Base-by-base conservation (phyloP, 2,888 invertebrate species). In the Bimastos eiseni region DNA sequence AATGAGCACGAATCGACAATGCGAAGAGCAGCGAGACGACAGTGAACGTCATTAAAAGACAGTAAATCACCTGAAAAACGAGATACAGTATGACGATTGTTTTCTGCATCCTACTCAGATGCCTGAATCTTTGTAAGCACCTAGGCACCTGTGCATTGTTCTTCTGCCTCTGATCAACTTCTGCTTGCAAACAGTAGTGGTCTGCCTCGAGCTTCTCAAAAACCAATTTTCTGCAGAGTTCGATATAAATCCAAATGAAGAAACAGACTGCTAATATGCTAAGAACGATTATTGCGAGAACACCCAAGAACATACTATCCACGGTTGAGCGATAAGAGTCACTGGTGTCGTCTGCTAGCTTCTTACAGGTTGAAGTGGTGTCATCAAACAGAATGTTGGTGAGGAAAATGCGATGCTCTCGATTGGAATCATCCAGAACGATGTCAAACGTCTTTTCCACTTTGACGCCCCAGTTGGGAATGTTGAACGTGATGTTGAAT, bases 401-500 rank as follows among this genome's bases (percentile, higher is more conserved):
- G 24, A 92, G 91, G 89, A 91, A 92, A 44, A 92, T 44, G 83
- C 89, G 89, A 90, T 91, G 88, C 30, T 84, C 90, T 33, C 44
- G 38, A 36, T 90, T 91, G 0, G 92, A 83, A 83, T 92, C 92
- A 6, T 91, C 89, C 24, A 92, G 90, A 36, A 90, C 44, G 41
- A 92, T 90, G 21, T 92, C 91, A 38, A 92, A 93, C 30, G 92
- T 93, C 86, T 92, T 92, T 84, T 92, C 92, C 24, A 88, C 89
- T 24, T 88, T 41, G 17, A 83, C 38, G 49, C 92, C 91, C 91
- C 91, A 92, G 91, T 92, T 92, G 6, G 93, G 92, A 36, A 94
- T 91, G 89, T 92, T 92, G 44, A 94, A 93, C 84, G 93, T 92
- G 83, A 94, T 90, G 44, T 92, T 92, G 91, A 94, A 94, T 33